These are phyloP conservation scores for Rhagonycha lutea DNA, from an alignment of 2,888 invertebrate genomes.

Conservation along the genomic window DNA sequence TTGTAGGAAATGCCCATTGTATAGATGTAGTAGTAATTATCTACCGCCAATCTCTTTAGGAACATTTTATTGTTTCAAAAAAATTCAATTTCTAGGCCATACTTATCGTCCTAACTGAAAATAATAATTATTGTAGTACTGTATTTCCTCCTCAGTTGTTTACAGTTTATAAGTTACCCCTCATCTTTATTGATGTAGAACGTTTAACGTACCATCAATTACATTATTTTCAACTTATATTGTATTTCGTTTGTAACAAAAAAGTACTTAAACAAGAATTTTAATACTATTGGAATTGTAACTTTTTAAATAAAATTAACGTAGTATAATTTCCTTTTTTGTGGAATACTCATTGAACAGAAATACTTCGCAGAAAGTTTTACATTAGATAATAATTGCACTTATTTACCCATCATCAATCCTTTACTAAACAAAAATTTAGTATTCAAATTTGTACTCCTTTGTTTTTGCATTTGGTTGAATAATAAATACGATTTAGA, in stretches of 20 bases:
- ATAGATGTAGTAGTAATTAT: no score
- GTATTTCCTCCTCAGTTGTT: not conserved
- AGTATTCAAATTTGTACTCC: not conserved
- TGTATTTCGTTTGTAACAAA: not conserved
- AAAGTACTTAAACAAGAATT: no score
- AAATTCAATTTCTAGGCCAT: not conserved
- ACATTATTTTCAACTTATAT: not conserved
- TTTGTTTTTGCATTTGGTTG: no score
- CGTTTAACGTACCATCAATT: not conserved
- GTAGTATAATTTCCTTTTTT: no score
- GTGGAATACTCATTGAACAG: no score
- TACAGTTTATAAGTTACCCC: not conserved
- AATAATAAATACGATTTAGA: no score
- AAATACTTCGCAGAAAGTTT: not conserved
- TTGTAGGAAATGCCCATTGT: not conserved
- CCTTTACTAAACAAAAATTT: not conserved
- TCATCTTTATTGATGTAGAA: not conserved
- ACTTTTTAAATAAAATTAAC: no score
- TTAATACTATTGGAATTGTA: no score
- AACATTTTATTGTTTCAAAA: not conserved
- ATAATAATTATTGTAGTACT: not conserved
- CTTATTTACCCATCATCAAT: not conserved
- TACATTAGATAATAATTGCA: not conserved
- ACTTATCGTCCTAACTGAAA: not conserved
- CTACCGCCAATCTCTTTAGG: no score